Percentiles rank a stretch among this genome's conserved stretches.
phyloP scores from a whole-genome alignment of 92 coral and sea anemone genomes.

The Bergia sp. region DNA sequence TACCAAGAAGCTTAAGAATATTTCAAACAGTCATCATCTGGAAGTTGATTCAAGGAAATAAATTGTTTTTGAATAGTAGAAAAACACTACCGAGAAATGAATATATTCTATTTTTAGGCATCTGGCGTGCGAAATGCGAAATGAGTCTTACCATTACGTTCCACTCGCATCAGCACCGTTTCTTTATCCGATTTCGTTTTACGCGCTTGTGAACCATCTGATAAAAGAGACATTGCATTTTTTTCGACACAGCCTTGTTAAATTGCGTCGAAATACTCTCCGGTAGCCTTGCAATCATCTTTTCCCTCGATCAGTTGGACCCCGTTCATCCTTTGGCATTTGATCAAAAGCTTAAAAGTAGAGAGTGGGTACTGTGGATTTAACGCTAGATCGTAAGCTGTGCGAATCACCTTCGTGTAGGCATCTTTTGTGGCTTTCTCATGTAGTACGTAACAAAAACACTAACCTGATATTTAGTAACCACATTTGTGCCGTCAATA shows the following conservation, averaged over 20 bases:
- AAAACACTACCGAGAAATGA: too few species aligned
- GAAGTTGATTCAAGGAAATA: too few species aligned
- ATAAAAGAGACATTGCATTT: constrained; percentile 34
- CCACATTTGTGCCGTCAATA: constrained; percentile 38
- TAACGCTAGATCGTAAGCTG: constrained; percentile 27
- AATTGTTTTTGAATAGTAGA: too few species aligned
- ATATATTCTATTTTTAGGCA: neutral
- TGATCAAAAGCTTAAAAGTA: constrained; percentile 30
- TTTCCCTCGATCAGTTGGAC: constrained; percentile 24
- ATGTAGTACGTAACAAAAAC: neutral
- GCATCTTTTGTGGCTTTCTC: constrained; percentile 28
- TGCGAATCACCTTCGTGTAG: constrained; percentile 30
- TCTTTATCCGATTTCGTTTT: constrained; percentile 32
- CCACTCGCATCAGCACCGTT: constrained; percentile 7
- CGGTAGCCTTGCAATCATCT: constrained; percentile 12
- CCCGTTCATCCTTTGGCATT: constrained; percentile 47
- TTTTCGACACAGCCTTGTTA: constrained; percentile 24
- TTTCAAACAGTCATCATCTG: too few species aligned
- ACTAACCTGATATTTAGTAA: constrained; percentile 40
- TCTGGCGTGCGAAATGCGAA: neutral
- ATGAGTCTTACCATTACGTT: constrained; percentile 32
- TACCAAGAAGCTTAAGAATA: too few species aligned
- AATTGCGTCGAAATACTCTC: constrained; percentile 22
- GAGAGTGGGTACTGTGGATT: constrained; percentile 8
- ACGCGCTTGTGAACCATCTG: constrained; percentile 33